A percentile compares a stretch with the other conserved stretches of the same genome.
Evolutionary conservation across 2,888 invertebrate species (phyloP).

Genomic region (Xylota segnis): DNA sequence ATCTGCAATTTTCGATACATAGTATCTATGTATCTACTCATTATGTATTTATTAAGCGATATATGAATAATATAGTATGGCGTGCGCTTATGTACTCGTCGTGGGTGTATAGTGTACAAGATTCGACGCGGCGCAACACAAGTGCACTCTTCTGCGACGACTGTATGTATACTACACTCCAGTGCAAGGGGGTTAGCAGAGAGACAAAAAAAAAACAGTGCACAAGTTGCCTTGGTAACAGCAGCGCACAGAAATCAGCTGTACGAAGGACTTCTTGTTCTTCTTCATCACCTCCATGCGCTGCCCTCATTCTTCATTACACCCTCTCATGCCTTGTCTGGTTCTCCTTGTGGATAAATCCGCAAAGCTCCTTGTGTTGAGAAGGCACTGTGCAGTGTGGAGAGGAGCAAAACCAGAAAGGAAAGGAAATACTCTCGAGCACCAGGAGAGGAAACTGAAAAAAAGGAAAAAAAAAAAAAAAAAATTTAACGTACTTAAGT

Average conservation of each 20-base stretch:
- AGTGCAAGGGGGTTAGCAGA: conserved; percentile 11
- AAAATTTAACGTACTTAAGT: conserved; percentile 69
- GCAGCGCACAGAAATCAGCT: conserved; percentile 69
- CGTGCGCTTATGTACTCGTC: conserved; percentile 17
- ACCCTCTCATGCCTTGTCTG: neutral
- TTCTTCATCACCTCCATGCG: conserved; percentile 46
- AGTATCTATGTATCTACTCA: conserved; percentile 24
- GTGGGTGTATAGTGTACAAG: conserved; percentile 38
- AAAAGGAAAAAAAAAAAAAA: conserved; percentile 34
- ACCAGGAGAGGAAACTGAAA: conserved; percentile 18
- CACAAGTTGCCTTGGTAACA: conserved; percentile 74
- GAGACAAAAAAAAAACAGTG: conserved; percentile 41
- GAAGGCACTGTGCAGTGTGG: conserved; percentile 44
- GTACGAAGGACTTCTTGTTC: conserved; percentile 72
- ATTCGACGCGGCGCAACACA: conserved; percentile 53
- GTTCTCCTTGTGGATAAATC: conserved; percentile 51
- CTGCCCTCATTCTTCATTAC: conserved; percentile 50
- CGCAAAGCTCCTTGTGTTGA: conserved; percentile 57
- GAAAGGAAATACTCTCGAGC: conserved; percentile 52
- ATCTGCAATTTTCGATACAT: conserved; percentile 50
- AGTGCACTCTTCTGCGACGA: conserved; percentile 27
- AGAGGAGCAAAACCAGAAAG: conserved; percentile 31
- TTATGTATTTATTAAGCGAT: conserved; percentile 61
- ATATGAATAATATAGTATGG: conserved; percentile 44
- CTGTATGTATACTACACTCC: neutral